Conservation (phyloP, 37 sponge, comb jelly and placozoan genomes). For the Aplysina aerophoba region DNA sequence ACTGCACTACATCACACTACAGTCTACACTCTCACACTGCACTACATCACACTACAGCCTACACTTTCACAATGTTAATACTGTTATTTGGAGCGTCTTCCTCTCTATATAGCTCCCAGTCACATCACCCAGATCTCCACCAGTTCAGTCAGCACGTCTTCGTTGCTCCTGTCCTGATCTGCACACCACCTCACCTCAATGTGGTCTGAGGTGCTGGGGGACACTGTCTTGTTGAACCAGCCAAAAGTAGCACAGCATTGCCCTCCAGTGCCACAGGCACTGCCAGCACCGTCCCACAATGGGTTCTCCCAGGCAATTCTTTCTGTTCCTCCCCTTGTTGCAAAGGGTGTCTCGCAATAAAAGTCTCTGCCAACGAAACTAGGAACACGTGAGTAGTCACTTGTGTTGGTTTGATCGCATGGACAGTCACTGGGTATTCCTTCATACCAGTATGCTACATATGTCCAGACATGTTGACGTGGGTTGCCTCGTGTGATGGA, state of each 20-base stretch:
- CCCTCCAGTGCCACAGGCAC: background rate
- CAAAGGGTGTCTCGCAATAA: conserved; percentile 17
- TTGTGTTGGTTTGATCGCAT: background rate
- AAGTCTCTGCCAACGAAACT: background rate
- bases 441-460: background rate
- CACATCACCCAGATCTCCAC: conserved; percentile 33
- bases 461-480: conserved; percentile 18
- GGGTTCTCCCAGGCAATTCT: conserved; percentile 26
- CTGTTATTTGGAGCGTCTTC: too few species aligned
- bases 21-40: too few species aligned
- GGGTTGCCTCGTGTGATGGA: conserved; percentile 26
- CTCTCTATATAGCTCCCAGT: background rate
- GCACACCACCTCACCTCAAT: conserved; percentile 44
- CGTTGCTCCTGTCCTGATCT: conserved; percentile 20
- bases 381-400: background rate
- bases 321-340: background rate
- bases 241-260: background rate
- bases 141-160: conserved; percentile 10
- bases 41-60: too few species aligned
- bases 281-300: conserved; percentile 34
- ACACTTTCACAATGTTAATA: background rate
- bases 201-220: conserved; percentile 29
- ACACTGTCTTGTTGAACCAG: conserved; percentile 37
- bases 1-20: too few species aligned
- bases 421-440: background rate